phyloP scores from a whole-genome alignment of 2,113 vertebrate species.

The Plecturocebus donacophilus region DNA sequence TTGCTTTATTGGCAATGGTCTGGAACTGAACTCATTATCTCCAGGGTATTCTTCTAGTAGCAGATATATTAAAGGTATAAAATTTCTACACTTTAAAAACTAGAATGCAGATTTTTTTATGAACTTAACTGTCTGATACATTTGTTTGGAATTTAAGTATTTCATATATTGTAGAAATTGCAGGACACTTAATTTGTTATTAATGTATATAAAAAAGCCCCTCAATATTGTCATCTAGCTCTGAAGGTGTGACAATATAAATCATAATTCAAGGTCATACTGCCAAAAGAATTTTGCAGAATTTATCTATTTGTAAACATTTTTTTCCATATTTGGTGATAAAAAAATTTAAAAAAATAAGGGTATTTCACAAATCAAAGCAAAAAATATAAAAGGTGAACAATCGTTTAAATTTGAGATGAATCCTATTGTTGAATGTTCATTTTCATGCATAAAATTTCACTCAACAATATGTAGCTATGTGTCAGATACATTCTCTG shows the following conservation, averaged over 20 bases:
- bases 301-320: neutral
- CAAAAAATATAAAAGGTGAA: neutral
- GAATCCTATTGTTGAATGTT: neutral
- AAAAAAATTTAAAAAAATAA: neutral
- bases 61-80: neutral
- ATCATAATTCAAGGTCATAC: neutral
- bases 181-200: neutral
- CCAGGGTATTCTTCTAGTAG: neutral
- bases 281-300: neutral
- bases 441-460: slow-evolving; percentile 6
- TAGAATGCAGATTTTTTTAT: neutral
- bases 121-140: neutral
- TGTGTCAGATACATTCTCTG: neutral
- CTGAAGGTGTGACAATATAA: neutral
- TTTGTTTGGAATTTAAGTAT: neutral
- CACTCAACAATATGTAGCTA: neutral
- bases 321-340: neutral
- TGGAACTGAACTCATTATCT: neutral
- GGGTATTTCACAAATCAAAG: neutral
- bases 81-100: neutral
- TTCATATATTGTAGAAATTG: neutral
- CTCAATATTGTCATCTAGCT: neutral
- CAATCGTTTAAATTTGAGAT: neutral
- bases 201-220: neutral
- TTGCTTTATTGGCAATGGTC: neutral